Evolutionary conservation across 2,888 invertebrate genomes (phyloP).

Genomic region (Cryptocephalus moraei): DNA sequence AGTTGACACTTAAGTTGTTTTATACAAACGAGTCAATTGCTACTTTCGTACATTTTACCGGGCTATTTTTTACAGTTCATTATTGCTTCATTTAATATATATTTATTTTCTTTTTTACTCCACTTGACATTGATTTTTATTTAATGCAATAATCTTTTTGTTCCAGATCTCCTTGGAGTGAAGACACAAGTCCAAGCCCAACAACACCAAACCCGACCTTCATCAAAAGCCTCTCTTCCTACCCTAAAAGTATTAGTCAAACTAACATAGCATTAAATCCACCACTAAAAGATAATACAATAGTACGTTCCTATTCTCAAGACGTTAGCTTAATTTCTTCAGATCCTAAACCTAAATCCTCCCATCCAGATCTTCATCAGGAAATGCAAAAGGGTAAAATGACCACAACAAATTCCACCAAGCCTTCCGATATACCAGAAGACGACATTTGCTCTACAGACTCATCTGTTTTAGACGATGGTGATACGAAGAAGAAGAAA

Average conservation of each 20-base stretch:
- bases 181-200: slow-evolving; percentile 12
- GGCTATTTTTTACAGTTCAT: too few species aligned
- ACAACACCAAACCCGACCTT: slow-evolving; percentile 4
- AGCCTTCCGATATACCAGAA: slow-evolving; percentile 41
- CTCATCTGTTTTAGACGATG: slow-evolving; percentile 59
- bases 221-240: slow-evolving; percentile 15
- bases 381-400: slow-evolving; percentile 20
- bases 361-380: slow-evolving; percentile 42
- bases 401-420: slow-evolving; percentile 14
- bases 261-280: slow-evolving; percentile 27
- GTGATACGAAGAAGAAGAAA: slow-evolving; percentile 47
- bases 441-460: slow-evolving; percentile 61
- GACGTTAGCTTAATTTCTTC: slow-evolving; percentile 36
- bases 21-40: too few species aligned
- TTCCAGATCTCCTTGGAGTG: slow-evolving; percentile 18
- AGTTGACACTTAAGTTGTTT: too few species aligned
- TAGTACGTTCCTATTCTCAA: slow-evolving; percentile 44
- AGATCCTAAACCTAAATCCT: slow-evolving; percentile 36
- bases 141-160: background rate
- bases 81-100: too few species aligned
- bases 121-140: too few species aligned
- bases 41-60: too few species aligned
- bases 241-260: slow-evolving; percentile 29
- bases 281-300: slow-evolving; percentile 21
- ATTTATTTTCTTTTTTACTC: too few species aligned